These are phyloP conservation scores for Euborellia annulipes DNA, from an alignment of 1,140 invertebrate genomes.

Conservation along the genomic window DNA sequence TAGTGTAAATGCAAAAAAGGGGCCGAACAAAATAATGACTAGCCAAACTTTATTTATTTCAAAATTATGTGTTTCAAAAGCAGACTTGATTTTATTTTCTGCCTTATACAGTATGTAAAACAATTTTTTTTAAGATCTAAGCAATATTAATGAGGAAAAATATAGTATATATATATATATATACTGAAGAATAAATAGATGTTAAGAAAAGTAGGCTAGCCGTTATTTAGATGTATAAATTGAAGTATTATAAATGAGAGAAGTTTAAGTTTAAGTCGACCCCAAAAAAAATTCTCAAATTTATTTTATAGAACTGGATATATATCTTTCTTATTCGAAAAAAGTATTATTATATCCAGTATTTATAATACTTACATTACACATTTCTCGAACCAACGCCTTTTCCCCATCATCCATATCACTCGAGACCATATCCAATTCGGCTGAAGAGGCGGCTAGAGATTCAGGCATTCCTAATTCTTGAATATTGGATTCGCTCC, in stretches of 20 bases:
- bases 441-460: neutral
- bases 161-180: no score
- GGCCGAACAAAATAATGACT: no score
- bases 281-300: neutral
- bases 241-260: neutral
- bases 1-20: no score
- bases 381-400: conserved; percentile 88
- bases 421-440: conserved; percentile 11
- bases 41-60: no score
- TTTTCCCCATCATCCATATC: conserved; percentile 78
- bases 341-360: neutral
- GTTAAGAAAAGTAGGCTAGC: neutral
- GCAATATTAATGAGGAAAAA: no score
- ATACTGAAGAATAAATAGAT: neutral
- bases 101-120: no score
- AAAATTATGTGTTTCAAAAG: no score
- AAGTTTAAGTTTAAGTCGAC: neutral
- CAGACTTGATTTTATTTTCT: no score
- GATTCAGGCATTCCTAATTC: neutral
- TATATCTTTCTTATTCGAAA: neutral
- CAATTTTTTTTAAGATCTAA: no score
- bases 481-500: conserved; percentile 31
- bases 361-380: conserved; percentile 57
- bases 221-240: neutral
- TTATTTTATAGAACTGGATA: neutral